Evolutionary conservation across 2,113 vertebrate genomes (phyloP).

Genomic region (Pseudorectes ferrugineus): DNA sequence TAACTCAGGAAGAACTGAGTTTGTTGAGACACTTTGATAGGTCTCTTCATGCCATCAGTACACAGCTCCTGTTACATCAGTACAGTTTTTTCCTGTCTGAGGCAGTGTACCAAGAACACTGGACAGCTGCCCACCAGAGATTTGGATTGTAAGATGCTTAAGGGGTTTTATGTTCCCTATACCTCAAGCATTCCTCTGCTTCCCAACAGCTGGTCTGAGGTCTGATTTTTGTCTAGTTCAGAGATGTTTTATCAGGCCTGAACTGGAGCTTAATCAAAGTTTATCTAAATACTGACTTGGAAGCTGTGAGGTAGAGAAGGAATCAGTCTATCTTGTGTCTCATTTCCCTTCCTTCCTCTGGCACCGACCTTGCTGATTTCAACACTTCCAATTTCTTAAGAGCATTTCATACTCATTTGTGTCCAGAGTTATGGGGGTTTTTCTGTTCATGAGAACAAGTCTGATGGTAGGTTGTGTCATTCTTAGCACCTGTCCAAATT

Average conservation of each 20-base stretch:
- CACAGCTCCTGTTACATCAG: neutral
- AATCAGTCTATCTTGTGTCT: neutral
- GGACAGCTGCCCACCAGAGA: neutral
- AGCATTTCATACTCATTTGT: neutral
- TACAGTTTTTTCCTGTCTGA: neutral
- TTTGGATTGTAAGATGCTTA: neutral
- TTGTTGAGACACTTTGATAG: neutral
- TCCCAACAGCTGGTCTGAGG: neutral
- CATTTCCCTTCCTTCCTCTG: neutral
- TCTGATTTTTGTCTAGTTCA: neutral
- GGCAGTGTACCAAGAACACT: neutral
- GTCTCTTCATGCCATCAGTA: neutral
- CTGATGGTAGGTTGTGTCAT: neutral
- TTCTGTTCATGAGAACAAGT: neutral
- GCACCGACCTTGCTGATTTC: neutral
- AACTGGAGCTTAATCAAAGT: neutral
- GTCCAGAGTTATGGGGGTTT: rapidly evolving
- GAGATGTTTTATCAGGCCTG: neutral
- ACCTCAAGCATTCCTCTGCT: neutral
- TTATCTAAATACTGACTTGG: neutral
- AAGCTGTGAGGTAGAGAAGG: neutral
- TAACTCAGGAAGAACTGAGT: neutral
- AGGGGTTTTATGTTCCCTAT: neutral
- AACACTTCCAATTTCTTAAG: neutral
- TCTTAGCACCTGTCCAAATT: slow-evolving; percentile 26